Percentiles rank a stretch among this genome's conserved stretches.
These are phyloP conservation scores for Camelus bactrianus DNA, from an alignment of 2,113 vertebrate genomes.

Conservation along the genomic window DNA sequence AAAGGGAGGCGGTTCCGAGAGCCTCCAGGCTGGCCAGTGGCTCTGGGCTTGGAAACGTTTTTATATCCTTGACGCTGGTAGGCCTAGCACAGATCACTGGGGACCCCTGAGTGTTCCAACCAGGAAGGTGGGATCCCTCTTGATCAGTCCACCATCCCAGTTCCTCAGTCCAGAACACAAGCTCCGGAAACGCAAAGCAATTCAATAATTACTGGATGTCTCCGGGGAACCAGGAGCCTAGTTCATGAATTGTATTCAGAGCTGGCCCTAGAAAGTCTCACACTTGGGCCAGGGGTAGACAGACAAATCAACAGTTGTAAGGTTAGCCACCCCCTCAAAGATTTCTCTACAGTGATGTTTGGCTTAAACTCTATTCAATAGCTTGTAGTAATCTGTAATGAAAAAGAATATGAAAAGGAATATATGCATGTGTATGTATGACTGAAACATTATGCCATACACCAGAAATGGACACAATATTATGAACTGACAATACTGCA, in stretches of 20 bases:
- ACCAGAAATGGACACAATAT: too few relatives aligned
- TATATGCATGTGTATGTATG: too few relatives aligned
- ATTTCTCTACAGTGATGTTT: background rate
- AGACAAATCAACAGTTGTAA: background rate
- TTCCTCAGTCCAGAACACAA: background rate
- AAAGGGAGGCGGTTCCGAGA: background rate
- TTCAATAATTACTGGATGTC: background rate
- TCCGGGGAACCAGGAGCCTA: background rate
- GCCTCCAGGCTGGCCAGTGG: background rate
- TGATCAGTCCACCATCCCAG: background rate
- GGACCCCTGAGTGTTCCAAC: background rate
- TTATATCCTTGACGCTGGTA: background rate
- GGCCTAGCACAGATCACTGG: background rate
- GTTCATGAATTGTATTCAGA: rapidly evolving
- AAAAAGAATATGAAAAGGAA: too few relatives aligned
- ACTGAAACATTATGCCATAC: too few relatives aligned
- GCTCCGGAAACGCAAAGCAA: background rate
- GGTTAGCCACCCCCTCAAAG: background rate
- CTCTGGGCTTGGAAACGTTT: background rate
- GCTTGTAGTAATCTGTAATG: too few relatives aligned
- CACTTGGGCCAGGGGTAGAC: background rate
- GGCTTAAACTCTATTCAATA: too few relatives aligned
- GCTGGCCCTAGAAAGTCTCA: background rate
- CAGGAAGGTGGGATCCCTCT: background rate
- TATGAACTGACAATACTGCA: too few relatives aligned